Base-by-base conservation (phyloP, 2,113 vertebrate genomes). In the Apteryx mantelli region DNA sequence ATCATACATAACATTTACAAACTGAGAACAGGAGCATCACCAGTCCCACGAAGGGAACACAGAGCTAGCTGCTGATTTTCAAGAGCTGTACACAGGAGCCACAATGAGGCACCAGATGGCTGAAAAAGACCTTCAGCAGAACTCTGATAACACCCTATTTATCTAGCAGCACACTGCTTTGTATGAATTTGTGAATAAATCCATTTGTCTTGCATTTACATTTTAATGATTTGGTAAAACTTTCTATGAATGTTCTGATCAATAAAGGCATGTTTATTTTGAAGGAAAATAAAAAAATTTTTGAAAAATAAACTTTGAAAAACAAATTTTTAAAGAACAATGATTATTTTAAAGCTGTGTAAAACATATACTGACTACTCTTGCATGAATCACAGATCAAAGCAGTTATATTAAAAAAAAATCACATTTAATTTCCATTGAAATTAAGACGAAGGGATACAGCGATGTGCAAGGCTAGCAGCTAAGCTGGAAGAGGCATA, bases 101-200 rank as follows among this genome's bases (percentile, higher is more conserved):
- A 0, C 86, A 71, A 83, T 89, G 86, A 96, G 91, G 93, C 93
- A 95, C 89, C 93, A 95, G 86, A 95, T 93, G 86, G 93, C 55
- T 84, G 86, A 60, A 66, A 55, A 8, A 84, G 68, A 44, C 83
- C 86, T 84, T 81, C 18, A 44, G 64, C 17, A 1, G 19, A 83
- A 9, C 64, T 80, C 55, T 64, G 1, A 1, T 48, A 81, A 21
- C 48, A 26, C 11, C 13, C 63, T 8, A n/a, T 40, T 65, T 65
- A 65, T 40, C 36, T 5, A 26, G 63, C 75, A 77, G 71, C 71
- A 58, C 1, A 1, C 25, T 13, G 82, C 88, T 80, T 50, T 61
- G 58, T 63, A 86, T 86, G 36, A 48, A 28, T 26, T 63, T 26
- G 36, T n/a, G 55, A 77, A 80, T 36, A 42, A 83, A 52, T 25